These are phyloP conservation scores for Masticophis lateralis DNA, from an alignment of 2,797 vertebrate genomes.

Conservation along the genomic window DNA sequence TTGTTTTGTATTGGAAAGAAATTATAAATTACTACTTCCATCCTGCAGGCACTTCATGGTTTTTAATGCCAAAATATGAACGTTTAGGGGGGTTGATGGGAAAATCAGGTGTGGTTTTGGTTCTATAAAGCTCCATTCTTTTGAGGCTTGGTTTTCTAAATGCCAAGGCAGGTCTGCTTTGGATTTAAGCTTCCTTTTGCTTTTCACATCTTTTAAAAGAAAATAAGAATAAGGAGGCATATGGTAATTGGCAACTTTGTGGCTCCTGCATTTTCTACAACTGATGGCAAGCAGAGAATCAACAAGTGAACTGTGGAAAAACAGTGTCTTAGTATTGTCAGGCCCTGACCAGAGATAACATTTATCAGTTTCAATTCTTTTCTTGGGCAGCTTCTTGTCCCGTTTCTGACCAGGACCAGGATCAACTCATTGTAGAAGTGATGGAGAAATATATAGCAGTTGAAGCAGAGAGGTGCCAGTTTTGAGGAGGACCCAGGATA, in stretches of 20 bases:
- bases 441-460: not conserved
- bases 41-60: fast-evolving
- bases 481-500: not conserved
- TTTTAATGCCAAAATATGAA: not conserved
- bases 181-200: not conserved
- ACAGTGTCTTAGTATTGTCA: not conserved
- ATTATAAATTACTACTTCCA: not conserved
- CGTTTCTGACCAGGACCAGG: not conserved
- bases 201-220: not conserved
- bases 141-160: not conserved
- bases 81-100: not conserved
- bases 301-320: not conserved
- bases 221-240: not conserved
- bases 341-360: not conserved
- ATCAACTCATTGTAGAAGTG: not conserved
- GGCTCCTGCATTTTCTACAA: not conserved
- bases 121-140: not conserved
- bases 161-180: not conserved
- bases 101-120: not conserved
- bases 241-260: not conserved
- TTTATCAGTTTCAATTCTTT: not conserved
- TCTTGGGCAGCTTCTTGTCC: not conserved
- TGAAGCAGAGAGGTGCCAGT: not conserved
- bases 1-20: not conserved
- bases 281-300: not conserved